Base-by-base conservation (phyloP, 2,797 vertebrate species). In the Gambelia wislizenii region DNA sequence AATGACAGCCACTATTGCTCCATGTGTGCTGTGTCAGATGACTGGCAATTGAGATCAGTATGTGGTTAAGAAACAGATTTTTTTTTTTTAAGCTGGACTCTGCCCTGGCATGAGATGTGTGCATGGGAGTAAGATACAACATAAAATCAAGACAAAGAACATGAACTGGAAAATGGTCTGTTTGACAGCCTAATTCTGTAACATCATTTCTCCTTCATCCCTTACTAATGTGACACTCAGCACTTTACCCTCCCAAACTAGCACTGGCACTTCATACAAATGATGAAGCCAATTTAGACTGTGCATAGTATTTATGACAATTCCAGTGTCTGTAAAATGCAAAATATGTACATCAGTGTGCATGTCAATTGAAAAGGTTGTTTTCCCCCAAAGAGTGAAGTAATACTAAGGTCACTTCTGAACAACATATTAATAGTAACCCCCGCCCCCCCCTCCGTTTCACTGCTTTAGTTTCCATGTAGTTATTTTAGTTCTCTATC, bases 351-450 rank as follows among this genome's bases (percentile, higher is more conserved):
- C 95, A 92, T 93, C 93, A 79, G 94, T 93, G 94, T 93, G 93
- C 92, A 95, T 83, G 87, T 86, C 69, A 94, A 94, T 93, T 2
- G 91, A 96, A 95, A 95, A 91, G 72, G 90, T 92, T 94, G 77
- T 94, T 96, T 61, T 96, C 96, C 92, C 93, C 87, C 94, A 94
- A 96, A 96, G 64, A 91, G 94, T 96, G 96, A 97, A 97, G 96
- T 96, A 97, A 97, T 96, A 97, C 96, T 97, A 97, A 97, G 97
- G 97, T 97, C 97, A 97, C 97, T 97, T 97, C 96, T 97, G 96
- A 97, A 94, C 96, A 97, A 96, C 80, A 8, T 95, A 93, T 97
- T 95, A 96, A 95, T 96, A 95, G 95, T 94, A 96, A 93, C 90
- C 80, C 88, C 27, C 69, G 3, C 14, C 30, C 76, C 42, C 42